Percentiles rank a stretch among this genome's conserved stretches.
Evolutionary conservation across 2,888 invertebrate species (phyloP).

Genomic region (Camponotus fellah): DNA sequence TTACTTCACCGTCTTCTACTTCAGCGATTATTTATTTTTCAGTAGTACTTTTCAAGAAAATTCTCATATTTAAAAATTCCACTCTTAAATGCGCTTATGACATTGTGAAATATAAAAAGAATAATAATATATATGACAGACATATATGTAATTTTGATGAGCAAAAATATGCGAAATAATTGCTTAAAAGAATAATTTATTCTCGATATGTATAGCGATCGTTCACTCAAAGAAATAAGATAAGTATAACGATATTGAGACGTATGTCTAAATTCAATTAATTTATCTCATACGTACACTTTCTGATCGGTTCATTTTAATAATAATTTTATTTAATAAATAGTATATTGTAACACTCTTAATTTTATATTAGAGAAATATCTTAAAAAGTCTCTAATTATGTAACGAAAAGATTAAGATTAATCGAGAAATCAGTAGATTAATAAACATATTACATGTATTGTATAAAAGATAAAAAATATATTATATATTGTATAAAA

Average conservation of each 20-base stretch:
- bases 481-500: not conserved
- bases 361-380: not conserved
- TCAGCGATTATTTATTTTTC: not conserved
- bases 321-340: not conserved
- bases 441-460: not conserved
- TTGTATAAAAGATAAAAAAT: not conserved
- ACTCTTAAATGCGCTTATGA: not conserved
- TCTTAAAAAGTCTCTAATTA: not conserved
- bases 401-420: not conserved
- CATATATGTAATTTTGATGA: not conserved
- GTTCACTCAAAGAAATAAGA: not conserved
- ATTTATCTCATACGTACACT: not conserved
- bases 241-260: not conserved
- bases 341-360: not conserved
- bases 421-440: not conserved
- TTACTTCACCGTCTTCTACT: not conserved
- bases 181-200: too few species aligned
- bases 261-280: not conserved
- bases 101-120: not conserved
- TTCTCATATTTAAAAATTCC: not conserved
- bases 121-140: not conserved
- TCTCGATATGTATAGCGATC: not conserved
- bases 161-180: not conserved
- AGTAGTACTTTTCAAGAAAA: not conserved
- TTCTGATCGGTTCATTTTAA: not conserved